Conservation (phyloP, 2,888 invertebrate species). For the Acholoe squamosa region DNA sequence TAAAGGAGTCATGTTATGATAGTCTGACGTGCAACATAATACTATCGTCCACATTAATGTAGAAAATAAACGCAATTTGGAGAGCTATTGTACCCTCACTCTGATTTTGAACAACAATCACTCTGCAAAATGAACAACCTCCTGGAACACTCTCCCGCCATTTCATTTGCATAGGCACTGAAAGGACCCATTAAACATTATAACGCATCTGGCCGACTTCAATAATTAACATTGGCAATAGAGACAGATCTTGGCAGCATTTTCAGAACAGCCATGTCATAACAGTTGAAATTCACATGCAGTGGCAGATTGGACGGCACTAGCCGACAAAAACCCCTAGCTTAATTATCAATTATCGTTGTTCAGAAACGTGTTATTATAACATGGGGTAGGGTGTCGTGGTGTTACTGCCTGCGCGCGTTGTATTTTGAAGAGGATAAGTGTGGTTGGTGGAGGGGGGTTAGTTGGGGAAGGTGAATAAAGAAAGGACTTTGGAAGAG, state of each 20-base stretch:
- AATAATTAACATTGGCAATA: constrained; percentile 7
- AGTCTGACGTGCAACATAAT: no score
- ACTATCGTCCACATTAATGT: no score
- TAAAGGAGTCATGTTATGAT: no score
- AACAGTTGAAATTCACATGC: background rate
- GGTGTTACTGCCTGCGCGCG: background rate
- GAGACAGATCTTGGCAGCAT: background rate
- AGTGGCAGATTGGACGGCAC: constrained; percentile 14
- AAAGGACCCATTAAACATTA: background rate
- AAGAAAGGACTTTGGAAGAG: background rate
- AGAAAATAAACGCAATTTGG: no score
- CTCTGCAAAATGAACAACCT: no score
- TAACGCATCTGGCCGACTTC: background rate
- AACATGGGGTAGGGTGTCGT: background rate
- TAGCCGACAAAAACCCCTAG: background rate
- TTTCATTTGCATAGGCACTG: no score
- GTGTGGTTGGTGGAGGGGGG: background rate
- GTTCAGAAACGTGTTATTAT: background rate
- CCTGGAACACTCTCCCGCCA: no score
- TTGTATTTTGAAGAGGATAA: background rate
- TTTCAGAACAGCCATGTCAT: background rate
- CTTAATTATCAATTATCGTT: constrained; percentile 23
- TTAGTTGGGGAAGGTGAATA: background rate
- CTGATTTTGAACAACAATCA: no score
- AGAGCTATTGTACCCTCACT: no score